Conservation (phyloP, 2,888 invertebrate genomes). For the Cinara cedri region DNA sequence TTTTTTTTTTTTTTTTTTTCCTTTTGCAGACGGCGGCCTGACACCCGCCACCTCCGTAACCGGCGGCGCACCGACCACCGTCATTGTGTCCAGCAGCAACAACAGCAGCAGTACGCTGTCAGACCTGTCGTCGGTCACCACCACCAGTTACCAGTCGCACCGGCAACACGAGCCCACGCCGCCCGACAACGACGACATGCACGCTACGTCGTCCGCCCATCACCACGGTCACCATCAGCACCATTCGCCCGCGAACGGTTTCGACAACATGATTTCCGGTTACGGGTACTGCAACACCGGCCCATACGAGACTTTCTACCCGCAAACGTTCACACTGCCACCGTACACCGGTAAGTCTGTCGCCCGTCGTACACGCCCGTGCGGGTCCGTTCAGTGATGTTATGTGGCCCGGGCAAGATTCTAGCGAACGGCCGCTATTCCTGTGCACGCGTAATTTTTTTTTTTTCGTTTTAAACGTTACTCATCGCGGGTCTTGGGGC, state of each 20-base stretch:
- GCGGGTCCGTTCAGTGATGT: too few relatives aligned
- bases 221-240: background rate
- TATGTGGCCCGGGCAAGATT: too few relatives aligned
- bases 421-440: conserved; percentile 43
- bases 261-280: conserved; percentile 26
- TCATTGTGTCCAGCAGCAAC: conserved; percentile 9
- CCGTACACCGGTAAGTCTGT: conserved; percentile 37
- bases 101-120: conserved; percentile 31
- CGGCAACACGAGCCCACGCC: background rate
- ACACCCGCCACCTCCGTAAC: background rate
- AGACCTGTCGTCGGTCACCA: conserved; percentile 9
- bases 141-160: background rate
- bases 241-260: conserved; percentile 3
- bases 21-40: background rate
- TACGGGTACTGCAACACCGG: conserved; percentile 22
- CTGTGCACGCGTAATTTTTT: too few relatives aligned
- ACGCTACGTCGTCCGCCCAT: background rate
- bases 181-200: background rate
- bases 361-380: too few relatives aligned
- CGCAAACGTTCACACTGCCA: conserved; percentile 36
- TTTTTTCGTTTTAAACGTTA: too few relatives aligned
- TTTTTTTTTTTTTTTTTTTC: background rate
- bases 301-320: conserved; percentile 29
- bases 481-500: too few relatives aligned
- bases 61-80: background rate